Evolutionary conservation across 2,888 invertebrate species (phyloP).

Genomic region (Exocentrus adspersus): DNA sequence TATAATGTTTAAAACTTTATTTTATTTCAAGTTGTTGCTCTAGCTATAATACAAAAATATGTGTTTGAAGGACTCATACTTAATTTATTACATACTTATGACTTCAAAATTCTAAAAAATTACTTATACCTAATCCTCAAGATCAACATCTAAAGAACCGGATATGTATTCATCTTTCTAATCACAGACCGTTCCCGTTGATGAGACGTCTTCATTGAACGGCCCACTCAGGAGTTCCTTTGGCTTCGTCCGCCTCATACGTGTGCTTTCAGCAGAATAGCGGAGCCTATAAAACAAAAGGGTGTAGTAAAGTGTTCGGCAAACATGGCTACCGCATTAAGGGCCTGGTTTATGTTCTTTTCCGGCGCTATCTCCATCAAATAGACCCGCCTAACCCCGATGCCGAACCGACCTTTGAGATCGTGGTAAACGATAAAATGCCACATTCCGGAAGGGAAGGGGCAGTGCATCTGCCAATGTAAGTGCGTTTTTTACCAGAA

Average conservation of each 20-base stretch:
- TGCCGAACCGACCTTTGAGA: constrained; percentile 40
- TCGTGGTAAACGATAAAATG: constrained; percentile 46
- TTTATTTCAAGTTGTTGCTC: no score
- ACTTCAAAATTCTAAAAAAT: no score
- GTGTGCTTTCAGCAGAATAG: constrained; percentile 18
- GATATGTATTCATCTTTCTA: no score
- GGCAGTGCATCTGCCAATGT: constrained; percentile 36
- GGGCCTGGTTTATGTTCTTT: constrained; percentile 55
- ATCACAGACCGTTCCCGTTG: no score
- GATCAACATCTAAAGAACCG: no score
- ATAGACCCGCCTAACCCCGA: constrained; percentile 43
- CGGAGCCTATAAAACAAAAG: constrained; percentile 40
- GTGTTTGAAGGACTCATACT: no score
- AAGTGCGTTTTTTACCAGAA: constrained; percentile 35
- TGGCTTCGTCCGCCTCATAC: neutral
- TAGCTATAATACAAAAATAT: no score
- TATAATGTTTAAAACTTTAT: no score
- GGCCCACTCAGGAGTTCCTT: neutral
- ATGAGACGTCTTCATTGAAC: no score
- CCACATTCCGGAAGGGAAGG: constrained; percentile 33
- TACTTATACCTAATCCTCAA: no score
- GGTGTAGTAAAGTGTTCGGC: constrained; percentile 49
- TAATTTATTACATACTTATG: no score
- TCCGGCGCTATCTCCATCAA: constrained; percentile 44
- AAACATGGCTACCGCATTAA: constrained; percentile 59